Evolutionary conservation across 1,140 invertebrate species (phyloP).

Genomic region (Theocolax elegans): DNA sequence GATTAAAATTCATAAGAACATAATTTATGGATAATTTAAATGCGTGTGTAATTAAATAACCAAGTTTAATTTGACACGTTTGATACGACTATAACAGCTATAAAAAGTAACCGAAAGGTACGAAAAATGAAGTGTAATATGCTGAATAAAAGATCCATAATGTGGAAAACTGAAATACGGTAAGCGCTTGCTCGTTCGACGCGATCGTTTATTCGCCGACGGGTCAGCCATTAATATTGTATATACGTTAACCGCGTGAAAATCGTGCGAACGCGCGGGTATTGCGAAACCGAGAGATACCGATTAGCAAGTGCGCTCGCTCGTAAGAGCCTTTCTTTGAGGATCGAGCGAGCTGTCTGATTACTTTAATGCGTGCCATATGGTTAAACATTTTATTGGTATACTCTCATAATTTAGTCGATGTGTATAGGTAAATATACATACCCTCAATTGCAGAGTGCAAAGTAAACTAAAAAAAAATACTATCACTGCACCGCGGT

Average conservation of each 20-base stretch:
- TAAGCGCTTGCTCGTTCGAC: slow-evolving; percentile 4
- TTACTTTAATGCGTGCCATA: background rate
- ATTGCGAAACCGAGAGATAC: slow-evolving; percentile 10
- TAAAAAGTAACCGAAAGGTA: too few relatives aligned
- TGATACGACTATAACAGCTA: too few relatives aligned
- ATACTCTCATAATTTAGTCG: slow-evolving; percentile 1
- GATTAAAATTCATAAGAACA: too few relatives aligned
- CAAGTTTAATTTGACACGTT: too few relatives aligned
- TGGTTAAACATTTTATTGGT: background rate
- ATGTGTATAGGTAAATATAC: background rate
- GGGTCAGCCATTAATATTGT: slow-evolving; percentile 5
- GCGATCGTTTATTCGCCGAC: slow-evolving; percentile 21
- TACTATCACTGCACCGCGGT: too few relatives aligned
- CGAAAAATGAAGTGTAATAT: too few relatives aligned
- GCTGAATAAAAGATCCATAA: too few relatives aligned
- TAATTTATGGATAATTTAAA: too few relatives aligned
- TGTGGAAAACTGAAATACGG: slow-evolving; percentile 21
- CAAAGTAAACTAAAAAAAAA: too few relatives aligned
- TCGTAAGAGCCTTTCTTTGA: slow-evolving; percentile 1
- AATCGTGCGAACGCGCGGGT: slow-evolving; percentile 9
- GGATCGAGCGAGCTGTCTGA: background rate
- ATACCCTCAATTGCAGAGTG: too few relatives aligned
- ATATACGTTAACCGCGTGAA: background rate
- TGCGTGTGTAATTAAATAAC: too few relatives aligned
- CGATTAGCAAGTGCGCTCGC: slow-evolving; percentile 1